These are phyloP conservation scores for Syngnathus typhle DNA, from an alignment of 2,113 vertebrate species.

Conservation along the genomic window DNA sequence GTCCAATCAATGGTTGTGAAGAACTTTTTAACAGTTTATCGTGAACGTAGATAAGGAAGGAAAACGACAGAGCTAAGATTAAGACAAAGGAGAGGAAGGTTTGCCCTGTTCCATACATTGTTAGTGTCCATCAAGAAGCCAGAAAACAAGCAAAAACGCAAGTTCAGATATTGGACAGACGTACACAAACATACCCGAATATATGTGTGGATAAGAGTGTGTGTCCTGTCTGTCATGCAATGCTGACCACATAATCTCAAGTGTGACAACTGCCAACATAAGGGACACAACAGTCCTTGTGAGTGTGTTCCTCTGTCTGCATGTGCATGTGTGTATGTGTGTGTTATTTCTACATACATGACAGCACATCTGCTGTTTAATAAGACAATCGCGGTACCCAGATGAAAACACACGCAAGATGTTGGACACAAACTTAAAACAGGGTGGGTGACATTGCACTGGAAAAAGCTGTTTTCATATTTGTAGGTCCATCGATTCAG, in stretches of 20 bases:
- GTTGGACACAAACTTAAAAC: not conserved
- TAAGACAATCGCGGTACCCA: not conserved
- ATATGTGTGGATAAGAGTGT: not conserved
- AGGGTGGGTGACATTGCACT: not conserved
- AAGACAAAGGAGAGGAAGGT: slow-evolving; percentile 36
- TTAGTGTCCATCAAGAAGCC: slow-evolving; percentile 13
- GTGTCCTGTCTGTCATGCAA: not conserved
- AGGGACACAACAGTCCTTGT: not conserved
- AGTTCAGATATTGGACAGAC: too few relatives aligned
- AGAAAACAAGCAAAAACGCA: not conserved
- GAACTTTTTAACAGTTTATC: slow-evolving; percentile 16
- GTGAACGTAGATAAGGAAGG: slow-evolving; percentile 12
- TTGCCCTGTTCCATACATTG: not conserved
- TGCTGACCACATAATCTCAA: not conserved
- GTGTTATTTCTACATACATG: not conserved
- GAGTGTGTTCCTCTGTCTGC: not conserved
- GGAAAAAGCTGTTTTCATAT: not conserved
- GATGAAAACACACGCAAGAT: not conserved
- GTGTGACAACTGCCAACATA: not conserved
- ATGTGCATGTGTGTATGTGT: not conserved
- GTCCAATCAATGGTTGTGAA: not conserved
- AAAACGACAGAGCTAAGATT: not conserved
- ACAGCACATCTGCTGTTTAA: not conserved
- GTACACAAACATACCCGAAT: too few relatives aligned
- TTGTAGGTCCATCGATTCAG: not conserved